Base-by-base conservation (phyloP, 2,888 invertebrate species). In the Agonopterix alstromeriana region DNA sequence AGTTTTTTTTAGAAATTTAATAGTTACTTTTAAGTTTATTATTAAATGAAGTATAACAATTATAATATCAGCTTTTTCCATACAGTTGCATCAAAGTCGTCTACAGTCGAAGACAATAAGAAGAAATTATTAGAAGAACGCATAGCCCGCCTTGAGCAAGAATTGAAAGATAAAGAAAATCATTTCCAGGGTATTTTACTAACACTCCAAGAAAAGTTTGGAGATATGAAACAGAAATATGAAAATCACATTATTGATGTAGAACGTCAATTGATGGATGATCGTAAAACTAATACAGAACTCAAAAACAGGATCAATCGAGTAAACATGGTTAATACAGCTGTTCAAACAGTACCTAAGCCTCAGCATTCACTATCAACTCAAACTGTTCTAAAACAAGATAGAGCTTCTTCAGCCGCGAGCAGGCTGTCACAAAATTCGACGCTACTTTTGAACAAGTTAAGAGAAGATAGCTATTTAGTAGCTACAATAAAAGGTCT, bases 401-500 rank as follows among this genome's bases (percentile, higher is more conserved):
- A 82, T 46, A 73, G 83, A 61, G 77, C 84, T 0, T 77, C 78
- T 55, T 85, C 83, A 10, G 86, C 81, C 59, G 91, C 90, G 56
- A 86, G 89, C 62, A 84, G 90, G 56, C 60, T 90, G 44, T 84
- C 91, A 1, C 90, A 90, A 59, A 90, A 90, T 41, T 90, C 91
- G 41, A 76, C 90, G 0, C 58, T 87, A n/a, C 53, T 87, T 51
- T 69, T 88, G 38, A 83, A 82, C 47, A 88, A 90, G 53, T 69
- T 89, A 5, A 94, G 93, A 71, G 94, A 94, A 62, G 95, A 95
- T 58, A 90, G 93, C 36, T 94, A 95, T 81, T 85, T 95, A 44
- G 76, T 95, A 17, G 94, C 95, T 0, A 95, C 95, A 0, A 94
- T 95, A 60, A 91, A 95, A 53, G 95, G 95, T 2, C 81, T 95